These are phyloP conservation scores for Indicator maculatus DNA, from an alignment of 2,113 vertebrate species.

Conservation along the genomic window DNA sequence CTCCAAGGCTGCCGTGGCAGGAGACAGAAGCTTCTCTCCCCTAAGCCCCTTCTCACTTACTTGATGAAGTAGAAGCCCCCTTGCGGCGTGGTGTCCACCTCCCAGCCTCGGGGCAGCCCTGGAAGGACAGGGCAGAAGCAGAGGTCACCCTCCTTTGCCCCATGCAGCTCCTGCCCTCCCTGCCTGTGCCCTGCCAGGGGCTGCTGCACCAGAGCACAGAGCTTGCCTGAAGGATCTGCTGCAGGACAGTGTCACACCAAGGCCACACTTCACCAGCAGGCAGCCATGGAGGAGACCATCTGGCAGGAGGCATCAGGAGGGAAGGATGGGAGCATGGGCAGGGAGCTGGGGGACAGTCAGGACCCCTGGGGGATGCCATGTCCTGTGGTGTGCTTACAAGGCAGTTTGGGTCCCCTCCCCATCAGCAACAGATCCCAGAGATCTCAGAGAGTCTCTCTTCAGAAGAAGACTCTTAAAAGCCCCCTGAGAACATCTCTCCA, in stretches of 20 bases:
- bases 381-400: fast-evolving
- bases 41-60: slow-evolving; percentile 63
- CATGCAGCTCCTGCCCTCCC: neutral
- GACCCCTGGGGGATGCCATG: neutral
- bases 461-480: neutral
- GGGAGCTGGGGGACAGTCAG: fast-evolving
- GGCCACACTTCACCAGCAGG: neutral
- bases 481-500: neutral
- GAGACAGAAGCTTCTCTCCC: neutral
- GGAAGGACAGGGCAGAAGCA: slow-evolving; percentile 10
- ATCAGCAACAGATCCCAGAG: neutral
- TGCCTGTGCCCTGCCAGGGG: fast-evolving
- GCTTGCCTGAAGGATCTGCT: neutral
- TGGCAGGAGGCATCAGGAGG: neutral
- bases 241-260: fast-evolving
- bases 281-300: neutral
- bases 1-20: neutral
- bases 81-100: slow-evolving; percentile 71
- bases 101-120: slow-evolving; percentile 80
- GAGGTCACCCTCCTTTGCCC: neutral
- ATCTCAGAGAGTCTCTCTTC: neutral
- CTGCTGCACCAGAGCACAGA: neutral
- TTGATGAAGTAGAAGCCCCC: slow-evolving; percentile 80
- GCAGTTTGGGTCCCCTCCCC: neutral
- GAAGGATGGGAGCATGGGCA: neutral